Evolutionary conservation across 2,888 invertebrate species (phyloP).

Genomic region (Pseudeuparius sepicola): DNA sequence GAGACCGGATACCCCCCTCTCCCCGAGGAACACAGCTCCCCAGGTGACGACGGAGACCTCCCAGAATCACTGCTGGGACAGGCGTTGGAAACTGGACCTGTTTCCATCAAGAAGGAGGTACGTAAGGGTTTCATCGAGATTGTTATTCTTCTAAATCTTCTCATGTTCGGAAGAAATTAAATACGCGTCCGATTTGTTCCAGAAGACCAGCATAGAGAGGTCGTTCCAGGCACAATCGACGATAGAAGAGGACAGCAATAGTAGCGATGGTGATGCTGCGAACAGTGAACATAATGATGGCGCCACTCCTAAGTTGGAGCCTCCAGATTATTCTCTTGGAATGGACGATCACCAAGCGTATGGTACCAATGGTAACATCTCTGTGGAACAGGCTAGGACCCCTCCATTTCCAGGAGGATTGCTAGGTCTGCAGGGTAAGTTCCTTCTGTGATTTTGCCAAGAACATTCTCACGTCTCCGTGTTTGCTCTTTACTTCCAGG

Average conservation of each 20-base stretch:
- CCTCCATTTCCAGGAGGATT: conserved; percentile 72
- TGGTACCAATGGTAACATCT: conserved; percentile 49
- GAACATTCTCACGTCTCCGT: conserved; percentile 70
- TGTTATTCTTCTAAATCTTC: not conserved
- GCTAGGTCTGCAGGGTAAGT: conserved; percentile 67
- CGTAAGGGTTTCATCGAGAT: conserved; percentile 14
- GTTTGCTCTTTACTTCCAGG: conserved; percentile 46
- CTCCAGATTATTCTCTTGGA: conserved; percentile 52
- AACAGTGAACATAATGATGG: conserved; percentile 58
- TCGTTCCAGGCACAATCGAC: conserved; percentile 58
- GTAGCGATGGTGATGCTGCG: conserved; percentile 76
- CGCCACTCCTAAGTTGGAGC: conserved; percentile 64
- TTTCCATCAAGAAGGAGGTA: conserved; percentile 45
- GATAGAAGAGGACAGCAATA: conserved; percentile 76
- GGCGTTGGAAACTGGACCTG: conserved; percentile 63
- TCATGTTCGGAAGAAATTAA: not conserved
- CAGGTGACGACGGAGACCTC: conserved; percentile 44
- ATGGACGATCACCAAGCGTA: conserved; percentile 53
- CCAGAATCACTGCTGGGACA: conserved; percentile 66
- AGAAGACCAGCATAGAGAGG: conserved; percentile 43
- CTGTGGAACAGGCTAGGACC: conserved; percentile 56
- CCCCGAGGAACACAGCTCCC: conserved; percentile 22
- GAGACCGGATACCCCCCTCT: conserved; percentile 30
- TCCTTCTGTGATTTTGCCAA: conserved; percentile 61
- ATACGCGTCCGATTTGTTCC: conserved; percentile 1